Base-by-base conservation (phyloP, 2,888 invertebrate species). In the Artemia sinica region DNA sequence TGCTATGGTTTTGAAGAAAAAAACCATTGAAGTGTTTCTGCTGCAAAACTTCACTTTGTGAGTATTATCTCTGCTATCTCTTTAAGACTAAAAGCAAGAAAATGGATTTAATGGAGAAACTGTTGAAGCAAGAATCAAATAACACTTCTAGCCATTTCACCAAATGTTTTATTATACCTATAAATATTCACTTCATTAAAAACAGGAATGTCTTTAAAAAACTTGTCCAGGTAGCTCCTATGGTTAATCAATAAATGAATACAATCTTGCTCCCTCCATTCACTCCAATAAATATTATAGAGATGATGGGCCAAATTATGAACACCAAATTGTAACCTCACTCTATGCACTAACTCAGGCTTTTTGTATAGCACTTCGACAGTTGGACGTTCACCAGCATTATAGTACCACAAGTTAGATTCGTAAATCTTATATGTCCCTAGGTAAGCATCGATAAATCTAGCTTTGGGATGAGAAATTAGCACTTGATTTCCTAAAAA, bases 181-280 rank as follows among this genome's bases (percentile, higher is more conserved):
- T 70, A 66, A 18, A 74, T 71, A 66, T 71, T 72, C 9, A 68
- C 67, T 67, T 74, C 74, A 52, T 76, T 73, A 58, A 75, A 72
- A 12, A 71, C 50, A 41, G 71, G 51, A 18, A 74, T 69, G 41
- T 41, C 41, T 41, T 10, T 49, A 9, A 18, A 52, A 13, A 12
- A 28, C 68, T 28, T 66, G 48, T 41, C 18, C 4, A 74, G 70
- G 68, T 75, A 74, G 48, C 69, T 69, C 63, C 74, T 73, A 71
- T 79, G 79, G 28, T 78, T 71, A 50, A 75, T 75, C n/a, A 79
- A 73, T 14, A 79, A 73, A 72, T 79, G 79, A 51, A 79, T 71
- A 1, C 77, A 71, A 69, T 74, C 75, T 66, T 75, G 75, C 10
- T 73, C 70, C 50, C 72, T 74, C 77, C 77, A 77, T 9, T 75